Conservation (phyloP, 2,888 invertebrate genomes). For the Parnassius glacialis region DNA sequence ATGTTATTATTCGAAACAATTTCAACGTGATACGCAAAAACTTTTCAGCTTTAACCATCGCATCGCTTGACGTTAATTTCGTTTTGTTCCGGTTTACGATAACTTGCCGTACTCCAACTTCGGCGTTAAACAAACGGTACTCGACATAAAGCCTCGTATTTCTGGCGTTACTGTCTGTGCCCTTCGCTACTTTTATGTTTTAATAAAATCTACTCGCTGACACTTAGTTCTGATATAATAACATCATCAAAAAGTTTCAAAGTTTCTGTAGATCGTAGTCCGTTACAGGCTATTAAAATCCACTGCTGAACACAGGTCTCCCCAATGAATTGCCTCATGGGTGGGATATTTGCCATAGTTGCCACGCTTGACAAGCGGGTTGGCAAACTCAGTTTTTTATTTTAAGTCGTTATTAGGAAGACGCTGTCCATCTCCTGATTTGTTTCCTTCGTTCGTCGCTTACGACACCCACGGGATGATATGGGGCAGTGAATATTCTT, state of each 20-base stretch:
- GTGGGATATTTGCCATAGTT: no score
- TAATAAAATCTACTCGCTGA: constrained; percentile 2
- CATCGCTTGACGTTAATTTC: constrained; percentile 9
- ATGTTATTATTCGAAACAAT: not conserved
- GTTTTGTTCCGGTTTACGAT: constrained; percentile 15
- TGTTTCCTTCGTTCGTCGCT: no score
- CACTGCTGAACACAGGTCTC: no score
- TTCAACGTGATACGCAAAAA: not conserved
- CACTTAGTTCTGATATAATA: not conserved
- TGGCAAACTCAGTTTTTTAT: no score
- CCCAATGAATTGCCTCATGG: no score
- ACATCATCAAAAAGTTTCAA: constrained; percentile 1
- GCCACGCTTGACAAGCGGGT: no score
- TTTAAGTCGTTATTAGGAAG: no score
- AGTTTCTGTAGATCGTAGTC: no score
- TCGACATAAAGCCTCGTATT: constrained; percentile 1
- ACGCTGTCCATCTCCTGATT: no score
- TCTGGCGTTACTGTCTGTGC: constrained; percentile 7
- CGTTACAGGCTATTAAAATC: no score
- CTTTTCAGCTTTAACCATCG: not conserved
- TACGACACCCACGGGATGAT: no score
- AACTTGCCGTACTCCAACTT: constrained; percentile 10
- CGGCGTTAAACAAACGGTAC: not conserved
- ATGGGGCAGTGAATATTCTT: no score
- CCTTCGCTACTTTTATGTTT: constrained; percentile 10